Evolutionary conservation across 2,113 vertebrate species (phyloP), one percentile per base, ranked within the genome.

Genomic region (Oxygymnocypris stewartii): DNA sequence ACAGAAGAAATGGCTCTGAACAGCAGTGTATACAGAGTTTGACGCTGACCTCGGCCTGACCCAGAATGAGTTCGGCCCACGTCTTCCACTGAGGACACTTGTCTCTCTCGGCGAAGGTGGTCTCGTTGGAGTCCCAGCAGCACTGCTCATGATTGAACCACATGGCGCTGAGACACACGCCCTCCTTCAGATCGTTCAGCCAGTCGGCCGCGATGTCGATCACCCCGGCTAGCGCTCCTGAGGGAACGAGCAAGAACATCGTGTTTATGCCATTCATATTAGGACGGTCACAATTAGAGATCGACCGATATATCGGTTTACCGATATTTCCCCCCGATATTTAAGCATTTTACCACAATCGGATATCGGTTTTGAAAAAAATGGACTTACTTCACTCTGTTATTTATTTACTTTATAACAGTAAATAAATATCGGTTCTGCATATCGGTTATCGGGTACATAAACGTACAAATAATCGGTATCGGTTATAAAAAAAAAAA

Each of bases 71-170:
- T 88, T 99, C 98, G 51, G 98, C 98, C 98, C 98, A 99, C n/a
- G 96, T 98, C 92, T 98, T 97, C 98, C 98, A 99, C 92, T 97
- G 96, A 0, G 97, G 98, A 93, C 98, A 99, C 90, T 99, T 98
- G 94, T 99, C 97, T 87, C 98, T 92, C 92, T 99, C 97, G 85
- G 98, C 97, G 87, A 99, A 99, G 0, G 98, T 99, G 63, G 96
- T 96, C 89, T 99, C 97, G 85, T 98, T 97, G 85, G 98, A 99
- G 37, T 95, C 96, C 98, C 98, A 99, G 92, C 98, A 99, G 90
- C 98, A 99, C 92, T 99, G 98, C 87, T 99, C 98, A 16, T 98
- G 98, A 92, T 99, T 99, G 92, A 97, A 99, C 98, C 98, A 99
- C 94, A 99, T 93, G 28, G 97, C 97, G 86, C 96, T 96, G 87